Conservation (phyloP, 2,888 invertebrate genomes). For the Empis stercorea region DNA sequence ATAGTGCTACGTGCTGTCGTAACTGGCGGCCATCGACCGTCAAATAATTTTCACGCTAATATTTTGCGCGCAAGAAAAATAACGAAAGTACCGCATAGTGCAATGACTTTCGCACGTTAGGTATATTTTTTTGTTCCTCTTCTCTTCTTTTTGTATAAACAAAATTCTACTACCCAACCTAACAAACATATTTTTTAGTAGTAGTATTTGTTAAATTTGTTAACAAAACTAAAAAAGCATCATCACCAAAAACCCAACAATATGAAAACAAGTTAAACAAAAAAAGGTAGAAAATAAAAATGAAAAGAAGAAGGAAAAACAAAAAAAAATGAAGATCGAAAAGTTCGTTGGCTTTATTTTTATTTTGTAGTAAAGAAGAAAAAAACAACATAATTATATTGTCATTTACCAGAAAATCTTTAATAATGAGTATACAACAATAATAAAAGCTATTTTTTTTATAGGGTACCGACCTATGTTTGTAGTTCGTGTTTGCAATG, state of each 20-base stretch:
- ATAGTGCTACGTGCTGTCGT: too few species aligned
- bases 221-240: conserved; percentile 2
- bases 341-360: background rate
- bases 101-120: conserved; percentile 18
- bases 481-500: too few species aligned
- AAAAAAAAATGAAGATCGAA: conserved; percentile 2
- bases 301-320: conserved; percentile 8
- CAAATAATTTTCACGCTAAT: conserved; percentile 5
- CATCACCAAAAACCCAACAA: conserved; percentile 4
- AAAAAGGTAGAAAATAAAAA: conserved; percentile 3
- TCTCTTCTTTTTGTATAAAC: conserved; percentile 10
- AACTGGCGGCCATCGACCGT: conserved; percentile 1
- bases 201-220: too few species aligned
- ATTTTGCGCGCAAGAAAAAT: conserved; percentile 13
- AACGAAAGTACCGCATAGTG: conserved; percentile 20
- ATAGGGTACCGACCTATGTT: too few species aligned
- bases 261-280: conserved; percentile 4
- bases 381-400: background rate
- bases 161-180: conserved; percentile 5
- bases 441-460: conserved; percentile 19
- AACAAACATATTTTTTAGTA: conserved; percentile 11
- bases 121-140: too few species aligned
- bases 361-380: background rate
- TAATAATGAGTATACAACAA: conserved; percentile 5
- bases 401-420: background rate